Evolutionary conservation across 2,113 vertebrate species (phyloP).

Genomic region (Ochotona princeps): DNA sequence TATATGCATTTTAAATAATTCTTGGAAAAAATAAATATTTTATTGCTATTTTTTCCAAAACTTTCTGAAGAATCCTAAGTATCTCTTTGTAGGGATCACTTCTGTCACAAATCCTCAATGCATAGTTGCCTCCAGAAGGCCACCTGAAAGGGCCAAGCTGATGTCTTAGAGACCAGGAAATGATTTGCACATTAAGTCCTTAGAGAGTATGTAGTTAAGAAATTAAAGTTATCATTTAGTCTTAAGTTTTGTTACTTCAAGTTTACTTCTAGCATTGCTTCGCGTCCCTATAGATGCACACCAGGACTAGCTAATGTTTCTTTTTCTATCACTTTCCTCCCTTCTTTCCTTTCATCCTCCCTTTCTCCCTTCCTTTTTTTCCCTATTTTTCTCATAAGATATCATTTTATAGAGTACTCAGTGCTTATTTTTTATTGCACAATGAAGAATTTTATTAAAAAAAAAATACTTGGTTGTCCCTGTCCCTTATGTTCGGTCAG

Average conservation of each 20-base stretch:
- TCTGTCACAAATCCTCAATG: not conserved
- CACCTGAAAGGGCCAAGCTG: not conserved
- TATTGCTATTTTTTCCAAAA: no score
- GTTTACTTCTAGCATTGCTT: not conserved
- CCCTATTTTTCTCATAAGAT: not conserved
- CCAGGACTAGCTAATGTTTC: not conserved
- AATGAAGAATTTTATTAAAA: not conserved
- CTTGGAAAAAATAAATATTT: no score
- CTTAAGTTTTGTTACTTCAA: not conserved
- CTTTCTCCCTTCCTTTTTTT: no score
- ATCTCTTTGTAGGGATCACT: not conserved
- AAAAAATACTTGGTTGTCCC: not conserved
- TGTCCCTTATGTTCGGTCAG: not conserved
- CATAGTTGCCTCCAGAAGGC: not conserved
- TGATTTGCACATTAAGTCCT: not conserved
- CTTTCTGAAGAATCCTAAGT: not conserved
- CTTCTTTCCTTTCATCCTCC: no score
- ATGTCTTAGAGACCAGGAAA: not conserved
- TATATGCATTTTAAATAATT: no score
- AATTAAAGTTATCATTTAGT: not conserved
- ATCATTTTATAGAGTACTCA: not conserved
- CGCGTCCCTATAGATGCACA: not conserved
- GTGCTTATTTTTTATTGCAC: conserved; percentile 7
- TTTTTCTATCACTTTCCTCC: no score
- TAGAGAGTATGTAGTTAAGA: not conserved